Percentiles rank a stretch among this genome's conserved stretches.
Conservation (phyloP, 2,113 vertebrate genomes). For the Brienomyrus brachyistius region DNA sequence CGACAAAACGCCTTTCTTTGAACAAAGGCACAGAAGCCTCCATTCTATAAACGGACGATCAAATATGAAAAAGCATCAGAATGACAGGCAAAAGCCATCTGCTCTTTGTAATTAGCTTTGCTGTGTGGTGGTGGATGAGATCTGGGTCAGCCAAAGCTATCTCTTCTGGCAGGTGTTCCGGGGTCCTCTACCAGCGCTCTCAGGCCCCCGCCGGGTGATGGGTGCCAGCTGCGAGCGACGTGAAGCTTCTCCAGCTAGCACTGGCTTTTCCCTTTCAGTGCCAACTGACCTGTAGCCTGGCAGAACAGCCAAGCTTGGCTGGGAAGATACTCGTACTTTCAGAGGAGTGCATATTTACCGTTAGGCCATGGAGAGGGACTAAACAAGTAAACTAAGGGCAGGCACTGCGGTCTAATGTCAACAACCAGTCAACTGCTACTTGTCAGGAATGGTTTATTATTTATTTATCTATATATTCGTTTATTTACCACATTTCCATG, state of each 20-base stretch:
- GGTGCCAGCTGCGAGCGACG: neutral
- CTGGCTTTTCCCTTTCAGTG: neutral
- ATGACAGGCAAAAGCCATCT: conserved; percentile 2
- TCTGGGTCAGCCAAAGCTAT: neutral
- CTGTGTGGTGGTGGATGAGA: neutral
- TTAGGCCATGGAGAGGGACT: neutral
- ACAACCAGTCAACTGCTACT: neutral
- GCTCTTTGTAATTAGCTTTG: neutral
- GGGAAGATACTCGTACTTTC: neutral
- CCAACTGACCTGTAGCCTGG: neutral
- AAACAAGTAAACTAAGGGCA: neutral
- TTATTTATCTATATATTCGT: neutral
- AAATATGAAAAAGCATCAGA: neutral
- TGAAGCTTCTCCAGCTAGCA: neutral
- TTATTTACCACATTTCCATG: neutral
- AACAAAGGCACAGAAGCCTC: neutral
- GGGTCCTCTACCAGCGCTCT: neutral
- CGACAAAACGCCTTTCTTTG: neutral
- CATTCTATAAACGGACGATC: neutral
- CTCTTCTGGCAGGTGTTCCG: neutral
- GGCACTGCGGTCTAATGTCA: neutral
- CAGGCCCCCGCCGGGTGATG: neutral
- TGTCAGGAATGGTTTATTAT: neutral
- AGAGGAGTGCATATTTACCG: neutral
- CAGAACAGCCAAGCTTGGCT: neutral